phyloP scores from a whole-genome alignment of 2,113 vertebrate species.

The Nanorana parkeri region DNA sequence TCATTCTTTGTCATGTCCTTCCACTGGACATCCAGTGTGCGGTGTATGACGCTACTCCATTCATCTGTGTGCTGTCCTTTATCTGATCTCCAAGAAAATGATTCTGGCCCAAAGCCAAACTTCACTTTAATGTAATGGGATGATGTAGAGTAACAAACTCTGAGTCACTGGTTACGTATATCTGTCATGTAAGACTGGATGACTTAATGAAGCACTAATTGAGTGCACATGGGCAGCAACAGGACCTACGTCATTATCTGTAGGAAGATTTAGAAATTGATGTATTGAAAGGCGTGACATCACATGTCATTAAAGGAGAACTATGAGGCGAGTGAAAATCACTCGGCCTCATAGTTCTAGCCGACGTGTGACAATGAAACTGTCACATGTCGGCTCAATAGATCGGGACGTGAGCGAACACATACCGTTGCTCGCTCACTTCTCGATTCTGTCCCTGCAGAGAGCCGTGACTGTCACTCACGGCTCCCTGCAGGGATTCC shows the following conservation, averaged over 20 bases:
- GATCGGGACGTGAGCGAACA: too few species aligned
- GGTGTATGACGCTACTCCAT: too few species aligned
- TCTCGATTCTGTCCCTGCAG: too few species aligned
- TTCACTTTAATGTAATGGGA: neutral
- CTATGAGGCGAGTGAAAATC: too few species aligned
- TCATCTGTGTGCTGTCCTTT: neutral
- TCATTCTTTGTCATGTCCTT: neutral
- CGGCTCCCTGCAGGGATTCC: too few species aligned
- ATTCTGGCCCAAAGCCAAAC: neutral
- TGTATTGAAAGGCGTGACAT: neutral
- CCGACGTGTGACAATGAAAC: too few species aligned
- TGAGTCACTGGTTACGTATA: neutral
- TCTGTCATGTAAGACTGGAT: neutral
- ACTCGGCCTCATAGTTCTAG: too few species aligned
- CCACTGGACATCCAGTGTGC: neutral
- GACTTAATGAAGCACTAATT: neutral
- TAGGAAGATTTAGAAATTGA: neutral
- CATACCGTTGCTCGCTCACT: too few species aligned
- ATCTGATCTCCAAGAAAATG: too few species aligned
- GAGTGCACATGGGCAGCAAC: neutral
- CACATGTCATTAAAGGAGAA: neutral
- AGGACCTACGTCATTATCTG: neutral
- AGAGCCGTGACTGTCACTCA: too few species aligned
- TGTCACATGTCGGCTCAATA: too few species aligned
- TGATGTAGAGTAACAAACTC: neutral